A percentile compares a stretch with the other conserved stretches of the same genome.
Conservation (phyloP, 1,140 invertebrate genomes). For the Drosophila persimilis region DNA sequence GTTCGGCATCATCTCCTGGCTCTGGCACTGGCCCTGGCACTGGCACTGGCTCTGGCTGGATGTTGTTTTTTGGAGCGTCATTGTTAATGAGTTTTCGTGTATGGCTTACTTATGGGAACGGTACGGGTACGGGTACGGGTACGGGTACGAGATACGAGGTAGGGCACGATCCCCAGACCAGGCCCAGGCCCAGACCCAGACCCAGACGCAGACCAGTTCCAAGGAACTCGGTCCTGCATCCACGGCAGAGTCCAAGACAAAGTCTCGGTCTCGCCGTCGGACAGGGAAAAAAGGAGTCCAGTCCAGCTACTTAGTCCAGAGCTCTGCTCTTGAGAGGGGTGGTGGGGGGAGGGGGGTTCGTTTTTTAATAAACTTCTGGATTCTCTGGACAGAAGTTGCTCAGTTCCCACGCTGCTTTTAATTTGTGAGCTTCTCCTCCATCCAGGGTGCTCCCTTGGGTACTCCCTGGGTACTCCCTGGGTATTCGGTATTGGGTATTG, state of each 20-base stretch:
- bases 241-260: conserved; percentile 64
- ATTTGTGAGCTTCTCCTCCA: conserved; percentile 39
- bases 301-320: conserved; percentile 35
- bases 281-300: conserved; percentile 7
- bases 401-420: conserved; percentile 74
- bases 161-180: conserved; percentile 22
- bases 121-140: background rate
- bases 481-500: no score
- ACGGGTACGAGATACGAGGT: background rate
- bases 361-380: conserved; percentile 74
- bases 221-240: conserved; percentile 60
- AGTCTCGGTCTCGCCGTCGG: conserved; percentile 13
- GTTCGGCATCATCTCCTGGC: conserved; percentile 6
- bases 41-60: conserved; percentile 1
- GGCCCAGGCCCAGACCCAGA: conserved; percentile 14
- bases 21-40: conserved; percentile 2
- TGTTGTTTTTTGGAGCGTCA: conserved; percentile 59
- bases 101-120: conserved; percentile 74
- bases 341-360: background rate
- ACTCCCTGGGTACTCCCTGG: background rate
- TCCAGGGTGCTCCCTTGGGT: no score
- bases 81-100: conserved; percentile 83
- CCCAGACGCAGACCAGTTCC: conserved; percentile 40
- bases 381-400: conserved; percentile 27
- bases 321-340: conserved; percentile 6